These are phyloP conservation scores for Cotesia congregata DNA, from an alignment of 2,888 invertebrate genomes.

Conservation along the genomic window DNA sequence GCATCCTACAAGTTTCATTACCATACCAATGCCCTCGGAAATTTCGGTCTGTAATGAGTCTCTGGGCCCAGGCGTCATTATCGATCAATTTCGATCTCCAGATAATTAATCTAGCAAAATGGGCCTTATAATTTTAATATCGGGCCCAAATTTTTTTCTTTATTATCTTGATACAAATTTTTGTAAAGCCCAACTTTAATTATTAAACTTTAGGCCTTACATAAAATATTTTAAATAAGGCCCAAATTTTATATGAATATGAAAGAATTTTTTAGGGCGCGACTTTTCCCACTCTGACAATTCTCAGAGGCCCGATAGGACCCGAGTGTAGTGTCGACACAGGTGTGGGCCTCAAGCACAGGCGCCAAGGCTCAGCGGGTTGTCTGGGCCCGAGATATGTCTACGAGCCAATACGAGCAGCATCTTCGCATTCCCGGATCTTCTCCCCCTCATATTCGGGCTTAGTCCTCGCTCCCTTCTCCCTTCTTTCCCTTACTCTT, in stretches of 20 bases:
- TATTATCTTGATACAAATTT: neutral
- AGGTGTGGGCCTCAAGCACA: constrained; percentile 51
- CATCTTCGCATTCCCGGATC: neutral
- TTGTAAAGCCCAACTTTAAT: neutral
- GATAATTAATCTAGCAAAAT: neutral
- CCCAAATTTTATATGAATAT: neutral
- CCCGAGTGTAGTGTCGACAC: constrained; percentile 48
- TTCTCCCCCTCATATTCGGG: no score
- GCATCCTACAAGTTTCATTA: no score
- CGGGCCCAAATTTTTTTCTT: neutral
- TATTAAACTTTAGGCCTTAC: neutral
- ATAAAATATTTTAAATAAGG: neutral
- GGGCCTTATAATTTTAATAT: neutral
- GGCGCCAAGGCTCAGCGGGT: constrained; percentile 60
- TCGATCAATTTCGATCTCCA: neutral
- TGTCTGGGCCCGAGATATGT: constrained; percentile 47
- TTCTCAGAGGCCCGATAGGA: constrained; percentile 20
- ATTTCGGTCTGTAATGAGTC: no score
- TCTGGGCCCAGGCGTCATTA: neutral
- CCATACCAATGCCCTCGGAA: no score
- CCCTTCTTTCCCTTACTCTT: no score
- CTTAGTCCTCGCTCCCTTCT: no score
- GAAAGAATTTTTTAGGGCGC: constrained; percentile 18
- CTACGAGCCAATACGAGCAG: constrained; percentile 28
- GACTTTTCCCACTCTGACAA: constrained; percentile 37